These are phyloP conservation scores for Monarcha castaneiventris DNA, from an alignment of 2,113 vertebrate species.

Conservation along the genomic window DNA sequence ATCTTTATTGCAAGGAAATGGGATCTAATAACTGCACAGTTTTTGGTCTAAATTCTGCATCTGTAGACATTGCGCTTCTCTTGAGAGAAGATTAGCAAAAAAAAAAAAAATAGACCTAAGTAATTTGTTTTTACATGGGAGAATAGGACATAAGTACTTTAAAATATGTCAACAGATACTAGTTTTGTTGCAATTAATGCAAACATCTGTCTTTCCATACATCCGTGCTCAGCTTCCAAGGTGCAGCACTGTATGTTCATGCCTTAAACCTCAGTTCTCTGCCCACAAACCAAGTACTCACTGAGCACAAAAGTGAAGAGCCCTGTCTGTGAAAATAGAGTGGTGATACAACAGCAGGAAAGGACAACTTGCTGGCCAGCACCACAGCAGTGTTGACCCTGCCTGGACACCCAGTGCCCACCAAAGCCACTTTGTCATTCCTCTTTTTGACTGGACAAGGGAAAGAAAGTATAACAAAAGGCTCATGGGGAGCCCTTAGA, in stretches of 20 bases:
- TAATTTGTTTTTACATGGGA: background rate
- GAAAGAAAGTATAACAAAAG: background rate
- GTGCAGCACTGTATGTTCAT: too few relatives aligned
- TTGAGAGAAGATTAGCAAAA: background rate
- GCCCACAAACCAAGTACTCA: background rate
- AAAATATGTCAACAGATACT: background rate
- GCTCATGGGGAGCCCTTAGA: rapidly evolving
- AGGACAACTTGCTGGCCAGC: background rate
- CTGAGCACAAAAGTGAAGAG: background rate
- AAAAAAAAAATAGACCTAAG: background rate
- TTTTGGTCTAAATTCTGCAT: background rate
- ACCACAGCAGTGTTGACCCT: too few relatives aligned
- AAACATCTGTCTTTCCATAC: background rate
- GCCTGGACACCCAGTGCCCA: too few relatives aligned
- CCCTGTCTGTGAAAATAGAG: background rate
- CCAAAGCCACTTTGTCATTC: background rate
- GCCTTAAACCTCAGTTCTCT: background rate
- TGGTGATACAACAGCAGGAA: background rate
- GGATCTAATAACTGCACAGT: rapidly evolving
- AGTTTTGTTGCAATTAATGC: background rate
- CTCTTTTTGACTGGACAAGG: background rate
- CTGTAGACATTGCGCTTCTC: background rate
- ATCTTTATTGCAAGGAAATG: background rate
- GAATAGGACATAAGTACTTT: background rate
- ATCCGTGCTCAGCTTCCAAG: background rate